phyloP scores from a whole-genome alignment of 2,797 vertebrate species.

The Decapterus maruadsi region DNA sequence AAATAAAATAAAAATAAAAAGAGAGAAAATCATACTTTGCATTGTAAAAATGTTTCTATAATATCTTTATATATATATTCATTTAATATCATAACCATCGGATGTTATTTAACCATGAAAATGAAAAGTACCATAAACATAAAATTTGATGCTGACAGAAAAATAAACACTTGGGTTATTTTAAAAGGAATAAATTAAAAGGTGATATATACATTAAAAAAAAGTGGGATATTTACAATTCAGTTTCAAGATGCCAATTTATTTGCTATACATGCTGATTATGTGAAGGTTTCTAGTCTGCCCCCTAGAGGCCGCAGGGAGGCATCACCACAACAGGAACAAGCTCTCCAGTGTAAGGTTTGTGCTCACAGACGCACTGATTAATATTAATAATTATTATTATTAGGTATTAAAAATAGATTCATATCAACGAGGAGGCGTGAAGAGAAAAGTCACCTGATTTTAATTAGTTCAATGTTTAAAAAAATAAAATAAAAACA shows the following conservation, averaged over 20 bases:
- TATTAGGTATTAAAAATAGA: not conserved
- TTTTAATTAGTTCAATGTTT: conserved; percentile 43
- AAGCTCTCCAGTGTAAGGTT: conserved; percentile 69
- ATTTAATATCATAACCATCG: conserved; percentile 38
- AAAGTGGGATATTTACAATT: conserved; percentile 81
- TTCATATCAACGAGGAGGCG: conserved; percentile 31
- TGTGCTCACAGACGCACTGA: conserved; percentile 37
- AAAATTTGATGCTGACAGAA: conserved; percentile 34
- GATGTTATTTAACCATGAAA: conserved; percentile 47
- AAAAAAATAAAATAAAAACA: conserved; percentile 31
- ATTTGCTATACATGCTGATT: conserved; percentile 50
- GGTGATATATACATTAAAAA: conserved; percentile 75
- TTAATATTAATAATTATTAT: not conserved
- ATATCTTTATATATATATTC: conserved; percentile 33
- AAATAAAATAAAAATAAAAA: conserved; percentile 30
- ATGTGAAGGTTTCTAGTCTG: conserved; percentile 31
- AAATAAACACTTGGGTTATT: conserved; percentile 61
- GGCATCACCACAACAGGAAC: conserved; percentile 18
- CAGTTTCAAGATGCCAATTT: conserved; percentile 66
- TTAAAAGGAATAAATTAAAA: conserved; percentile 85
- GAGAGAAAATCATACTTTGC: conserved; percentile 23
- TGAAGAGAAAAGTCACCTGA: conserved; percentile 43
- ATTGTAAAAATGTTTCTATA: conserved; percentile 40
- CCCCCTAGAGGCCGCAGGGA: conserved; percentile 32
- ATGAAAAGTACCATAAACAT: conserved; percentile 58